Evolutionary conservation across 2,113 vertebrate species (phyloP), one percentile per base, ranked within the genome.

Genomic region (Eleginops maclovinus): DNA sequence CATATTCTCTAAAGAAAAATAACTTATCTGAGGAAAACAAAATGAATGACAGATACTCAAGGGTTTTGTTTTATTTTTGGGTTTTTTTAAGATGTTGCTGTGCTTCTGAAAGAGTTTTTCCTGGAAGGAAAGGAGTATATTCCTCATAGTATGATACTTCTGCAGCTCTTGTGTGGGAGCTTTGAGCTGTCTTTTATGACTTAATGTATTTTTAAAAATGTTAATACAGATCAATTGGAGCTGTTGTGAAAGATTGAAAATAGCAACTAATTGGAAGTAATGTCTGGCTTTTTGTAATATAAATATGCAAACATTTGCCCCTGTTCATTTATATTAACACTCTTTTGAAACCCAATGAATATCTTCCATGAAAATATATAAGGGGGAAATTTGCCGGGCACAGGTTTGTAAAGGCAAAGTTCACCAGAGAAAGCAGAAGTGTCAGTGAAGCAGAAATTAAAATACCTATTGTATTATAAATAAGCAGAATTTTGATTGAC

Each of bases 161-260:
- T 71, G 28, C 50, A 43, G 24, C 14, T 62, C 59, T 82, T 84
- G 85, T 90, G 61, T 24, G 26, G 14, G 16, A 76, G 63, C 19
- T 65, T 43, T 71, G 59, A 61, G 77, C 51, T 54, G 26, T 36
- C 19, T 13, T 82, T 84, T 84, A 84, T 60, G 61, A 80, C 62
- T 72, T 78, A 76, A 83, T 68, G 50, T 80, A 72, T 69, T 17
- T 1, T 77, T 47, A 78, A 54, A 60, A 72, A 21, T 72, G 41
- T 87, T 76, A 86, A 86, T 28, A 60, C 14, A 66, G 72, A 82
- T 60, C 60, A 50, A 69, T 50, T 10, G 1, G 49, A 46, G 19
- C 28, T 59, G 31, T 44, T 84, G 43, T 47, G 46, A 68, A 66
- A 24, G 6, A 58, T 44, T 28, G n/a, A 43, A 61, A 72, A 80